A percentile compares a stretch with the other conserved stretches of the same genome.
Conservation (phyloP, 2,888 invertebrate species). For the Caenorhabditis sinica region DNA sequence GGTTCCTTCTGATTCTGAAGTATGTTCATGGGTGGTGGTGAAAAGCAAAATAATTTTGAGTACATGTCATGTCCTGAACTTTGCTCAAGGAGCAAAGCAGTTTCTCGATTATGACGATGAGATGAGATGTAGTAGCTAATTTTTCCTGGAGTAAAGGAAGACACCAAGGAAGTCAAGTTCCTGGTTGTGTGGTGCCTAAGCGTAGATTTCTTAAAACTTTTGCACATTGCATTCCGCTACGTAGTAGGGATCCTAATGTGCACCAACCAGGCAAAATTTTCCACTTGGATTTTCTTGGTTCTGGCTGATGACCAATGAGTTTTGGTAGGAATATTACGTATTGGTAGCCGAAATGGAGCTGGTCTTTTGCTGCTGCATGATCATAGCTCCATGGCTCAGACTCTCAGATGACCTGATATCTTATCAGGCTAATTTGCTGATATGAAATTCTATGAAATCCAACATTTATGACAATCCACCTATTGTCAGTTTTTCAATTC, state of each 20-base stretch:
- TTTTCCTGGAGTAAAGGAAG: constrained; percentile 13
- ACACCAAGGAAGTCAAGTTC: constrained; percentile 28
- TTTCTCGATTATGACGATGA: constrained; percentile 12
- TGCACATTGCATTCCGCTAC: constrained; percentile 45
- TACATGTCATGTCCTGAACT: constrained; percentile 27
- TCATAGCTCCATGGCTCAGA: constrained; percentile 3
- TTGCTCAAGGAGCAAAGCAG: constrained; percentile 21
- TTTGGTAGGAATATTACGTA: constrained; percentile 31
- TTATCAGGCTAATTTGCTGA: constrained; percentile 32
- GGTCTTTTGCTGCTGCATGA: background rate
- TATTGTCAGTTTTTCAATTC: constrained; percentile 28
- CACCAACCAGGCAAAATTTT: constrained; percentile 37
- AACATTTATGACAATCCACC: constrained; percentile 29
- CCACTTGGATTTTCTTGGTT: constrained; percentile 48
- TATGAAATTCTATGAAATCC: constrained; percentile 38
- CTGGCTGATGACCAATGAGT: constrained; percentile 28
- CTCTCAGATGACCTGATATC: constrained; percentile 17
- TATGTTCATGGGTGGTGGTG: background rate
- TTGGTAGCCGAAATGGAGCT: constrained; percentile 6
- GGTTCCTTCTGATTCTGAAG: constrained; percentile 4
- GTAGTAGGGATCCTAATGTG: constrained; percentile 53
- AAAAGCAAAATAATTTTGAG: constrained; percentile 20
- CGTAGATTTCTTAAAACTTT: constrained; percentile 17
- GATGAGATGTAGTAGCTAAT: constrained; percentile 13
- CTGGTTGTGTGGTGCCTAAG: constrained; percentile 24